These are phyloP conservation scores for Cryptoblepharus egeriae DNA, from an alignment of 2,797 vertebrate genomes.

Conservation along the genomic window DNA sequence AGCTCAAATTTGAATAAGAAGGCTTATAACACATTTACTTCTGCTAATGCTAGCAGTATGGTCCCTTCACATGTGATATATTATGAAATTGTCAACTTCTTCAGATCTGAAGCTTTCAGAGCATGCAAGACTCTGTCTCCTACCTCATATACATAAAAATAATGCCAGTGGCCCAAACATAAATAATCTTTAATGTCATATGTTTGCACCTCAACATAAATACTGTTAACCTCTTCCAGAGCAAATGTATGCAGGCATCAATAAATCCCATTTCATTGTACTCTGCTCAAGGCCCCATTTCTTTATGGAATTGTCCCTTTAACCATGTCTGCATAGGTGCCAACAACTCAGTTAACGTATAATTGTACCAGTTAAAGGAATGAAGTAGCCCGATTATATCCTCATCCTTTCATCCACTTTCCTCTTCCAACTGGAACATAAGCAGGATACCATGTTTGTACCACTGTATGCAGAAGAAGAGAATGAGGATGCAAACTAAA, in stretches of 20 bases:
- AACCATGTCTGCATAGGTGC: not conserved
- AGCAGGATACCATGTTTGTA: not conserved
- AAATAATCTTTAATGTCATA: not conserved
- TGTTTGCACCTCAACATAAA: not conserved
- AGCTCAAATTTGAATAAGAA: slow-evolving; percentile 14
- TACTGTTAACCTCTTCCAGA: not conserved
- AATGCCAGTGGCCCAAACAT: not conserved
- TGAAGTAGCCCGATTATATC: no score
- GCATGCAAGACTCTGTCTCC: not conserved
- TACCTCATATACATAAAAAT: accelerated
- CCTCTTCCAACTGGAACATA: not conserved
- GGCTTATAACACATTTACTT: slow-evolving; percentile 21
- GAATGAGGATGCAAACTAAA: no score
- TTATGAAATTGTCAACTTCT: slow-evolving; percentile 12
- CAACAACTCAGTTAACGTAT: not conserved
- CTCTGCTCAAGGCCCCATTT: not conserved
- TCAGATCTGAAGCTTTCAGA: not conserved
- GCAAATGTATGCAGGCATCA: not conserved
- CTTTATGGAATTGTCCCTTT: not conserved
- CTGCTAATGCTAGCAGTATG: not conserved
- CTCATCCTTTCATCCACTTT: not conserved
- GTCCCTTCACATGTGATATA: not conserved
- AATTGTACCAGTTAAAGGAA: no score
- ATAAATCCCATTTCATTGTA: not conserved
- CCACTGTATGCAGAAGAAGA: not conserved